These are phyloP conservation scores for Zootermopsis nevadensis DNA, from an alignment of 2,888 invertebrate genomes.

Conservation along the genomic window DNA sequence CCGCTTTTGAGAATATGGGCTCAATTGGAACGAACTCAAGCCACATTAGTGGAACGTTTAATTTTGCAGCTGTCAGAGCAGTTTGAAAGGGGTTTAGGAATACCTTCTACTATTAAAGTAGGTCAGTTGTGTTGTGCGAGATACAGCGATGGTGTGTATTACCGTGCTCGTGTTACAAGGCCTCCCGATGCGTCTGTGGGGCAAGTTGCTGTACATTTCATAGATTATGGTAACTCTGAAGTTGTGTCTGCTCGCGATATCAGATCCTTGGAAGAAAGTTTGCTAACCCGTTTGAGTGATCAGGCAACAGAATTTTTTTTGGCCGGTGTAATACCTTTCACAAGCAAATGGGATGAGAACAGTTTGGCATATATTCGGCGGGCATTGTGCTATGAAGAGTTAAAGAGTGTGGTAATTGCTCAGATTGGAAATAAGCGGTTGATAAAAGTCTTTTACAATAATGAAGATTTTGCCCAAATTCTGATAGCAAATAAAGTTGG, in stretches of 20 bases:
- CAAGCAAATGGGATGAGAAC: slow-evolving; percentile 68
- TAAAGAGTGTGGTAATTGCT: slow-evolving; percentile 57
- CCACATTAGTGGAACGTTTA: slow-evolving; percentile 69
- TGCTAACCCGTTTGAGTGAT: slow-evolving; percentile 65
- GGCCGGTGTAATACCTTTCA: slow-evolving; percentile 67
- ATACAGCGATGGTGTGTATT: slow-evolving; percentile 75
- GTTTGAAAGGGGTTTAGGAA: slow-evolving; percentile 64
- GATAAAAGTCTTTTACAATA: slow-evolving; percentile 56
- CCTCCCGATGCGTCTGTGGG: slow-evolving; percentile 65
- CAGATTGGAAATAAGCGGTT: slow-evolving; percentile 53
- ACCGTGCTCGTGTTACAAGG: slow-evolving; percentile 71
- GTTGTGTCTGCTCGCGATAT: slow-evolving; percentile 70
- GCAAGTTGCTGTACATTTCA: slow-evolving; percentile 73
- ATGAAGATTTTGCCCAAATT: slow-evolving; percentile 56
- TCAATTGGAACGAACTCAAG: slow-evolving; percentile 71
- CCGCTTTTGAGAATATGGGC: slow-evolving; percentile 79
- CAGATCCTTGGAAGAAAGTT: slow-evolving; percentile 68
- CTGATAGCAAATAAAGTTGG: slow-evolving; percentile 57
- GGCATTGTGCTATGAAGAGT: slow-evolving; percentile 62
- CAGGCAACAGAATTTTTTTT: slow-evolving; percentile 72
- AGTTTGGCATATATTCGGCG: slow-evolving; percentile 62
- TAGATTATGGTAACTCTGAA: slow-evolving; percentile 76
- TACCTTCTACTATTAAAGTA: slow-evolving; percentile 60
- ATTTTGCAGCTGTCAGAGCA: slow-evolving; percentile 60
- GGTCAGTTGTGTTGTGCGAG: slow-evolving; percentile 74